A percentile compares a stretch with the other conserved stretches of the same genome.
Evolutionary conservation across 2,888 invertebrate species (phyloP).

Genomic region (Miltochrista miniata): DNA sequence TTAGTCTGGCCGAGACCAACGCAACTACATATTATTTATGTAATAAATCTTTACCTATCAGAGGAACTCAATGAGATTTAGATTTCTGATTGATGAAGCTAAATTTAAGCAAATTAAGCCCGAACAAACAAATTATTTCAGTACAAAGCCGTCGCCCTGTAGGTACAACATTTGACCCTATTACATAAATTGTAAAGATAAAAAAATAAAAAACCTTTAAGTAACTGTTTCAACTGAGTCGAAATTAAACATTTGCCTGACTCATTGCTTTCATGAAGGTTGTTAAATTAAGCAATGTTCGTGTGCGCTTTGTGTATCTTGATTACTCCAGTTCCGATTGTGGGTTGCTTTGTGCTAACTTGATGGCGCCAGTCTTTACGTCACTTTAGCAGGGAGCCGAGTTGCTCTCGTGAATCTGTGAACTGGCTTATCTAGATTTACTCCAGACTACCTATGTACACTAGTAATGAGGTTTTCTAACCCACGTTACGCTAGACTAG

Average conservation of each 20-base stretch:
- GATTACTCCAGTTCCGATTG: conserved; percentile 46
- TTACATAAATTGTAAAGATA: too few species aligned
- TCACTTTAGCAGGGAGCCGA: conserved; percentile 42
- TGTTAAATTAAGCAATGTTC: conserved; percentile 39
- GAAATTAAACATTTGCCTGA: conserved; percentile 31
- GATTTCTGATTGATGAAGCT: too few species aligned
- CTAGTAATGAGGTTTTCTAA: conserved; percentile 50
- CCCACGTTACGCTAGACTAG: conserved; percentile 31
- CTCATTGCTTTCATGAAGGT: conserved; percentile 36
- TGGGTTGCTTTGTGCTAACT: conserved; percentile 49
- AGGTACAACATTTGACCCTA: too few species aligned
- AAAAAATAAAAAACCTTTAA: too few species aligned
- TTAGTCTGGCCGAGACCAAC: neutral
- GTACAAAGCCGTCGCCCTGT: too few species aligned
- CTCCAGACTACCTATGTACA: conserved; percentile 42
- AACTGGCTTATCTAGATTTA: conserved; percentile 51
- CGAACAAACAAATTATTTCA: too few species aligned
- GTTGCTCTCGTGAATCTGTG: conserved; percentile 46
- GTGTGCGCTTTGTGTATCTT: conserved; percentile 41
- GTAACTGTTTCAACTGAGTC: neutral
- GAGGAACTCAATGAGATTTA: too few species aligned
- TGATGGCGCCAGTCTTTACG: conserved; percentile 44
- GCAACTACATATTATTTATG: neutral
- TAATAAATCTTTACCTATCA: neutral
- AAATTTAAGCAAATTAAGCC: too few species aligned